Evolutionary conservation across 2,888 invertebrate species (phyloP).

Genomic region (Tyria jacobaeae): DNA sequence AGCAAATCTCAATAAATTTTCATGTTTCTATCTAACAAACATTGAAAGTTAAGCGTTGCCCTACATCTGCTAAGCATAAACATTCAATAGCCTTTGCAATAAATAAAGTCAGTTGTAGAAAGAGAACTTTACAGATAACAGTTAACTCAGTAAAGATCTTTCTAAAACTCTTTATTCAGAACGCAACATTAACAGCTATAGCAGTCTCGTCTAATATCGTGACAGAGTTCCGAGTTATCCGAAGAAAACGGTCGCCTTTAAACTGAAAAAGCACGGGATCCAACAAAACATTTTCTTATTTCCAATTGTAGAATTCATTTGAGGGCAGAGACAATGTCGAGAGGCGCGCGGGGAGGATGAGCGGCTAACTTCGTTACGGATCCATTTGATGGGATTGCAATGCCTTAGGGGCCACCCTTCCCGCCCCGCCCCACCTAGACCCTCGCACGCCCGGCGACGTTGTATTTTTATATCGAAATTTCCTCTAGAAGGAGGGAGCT

Average conservation of each 20-base stretch:
- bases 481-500: conserved; percentile 80
- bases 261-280: conserved; percentile 84
- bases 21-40: not conserved
- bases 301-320: conserved; percentile 87
- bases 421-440: conserved; percentile 54
- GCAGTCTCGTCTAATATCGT: conserved; percentile 60
- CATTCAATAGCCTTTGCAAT: not conserved
- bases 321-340: conserved; percentile 87
- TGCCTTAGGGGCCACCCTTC: conserved; percentile 83
- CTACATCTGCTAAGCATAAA: not conserved
- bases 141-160: conserved; percentile 62
- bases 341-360: conserved; percentile 86
- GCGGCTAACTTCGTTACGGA: conserved; percentile 91
- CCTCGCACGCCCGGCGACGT: conserved; percentile 68
- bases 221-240: conserved; percentile 71
- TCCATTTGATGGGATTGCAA: conserved; percentile 92
- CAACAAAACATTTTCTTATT: conserved; percentile 87
- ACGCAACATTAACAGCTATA: conserved; percentile 39
- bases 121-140: conserved; percentile 55
- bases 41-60: not conserved
- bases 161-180: conserved; percentile 61
- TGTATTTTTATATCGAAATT: conserved; percentile 87
- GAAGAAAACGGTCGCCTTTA: conserved; percentile 81
- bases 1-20: too few species aligned
- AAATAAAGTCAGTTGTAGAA: conserved; percentile 32